A percentile compares a stretch with the other conserved stretches of the same genome.
These are phyloP conservation scores for Odontesthes bonariensis DNA, from an alignment of 2,113 vertebrate genomes.

Conservation along the genomic window DNA sequence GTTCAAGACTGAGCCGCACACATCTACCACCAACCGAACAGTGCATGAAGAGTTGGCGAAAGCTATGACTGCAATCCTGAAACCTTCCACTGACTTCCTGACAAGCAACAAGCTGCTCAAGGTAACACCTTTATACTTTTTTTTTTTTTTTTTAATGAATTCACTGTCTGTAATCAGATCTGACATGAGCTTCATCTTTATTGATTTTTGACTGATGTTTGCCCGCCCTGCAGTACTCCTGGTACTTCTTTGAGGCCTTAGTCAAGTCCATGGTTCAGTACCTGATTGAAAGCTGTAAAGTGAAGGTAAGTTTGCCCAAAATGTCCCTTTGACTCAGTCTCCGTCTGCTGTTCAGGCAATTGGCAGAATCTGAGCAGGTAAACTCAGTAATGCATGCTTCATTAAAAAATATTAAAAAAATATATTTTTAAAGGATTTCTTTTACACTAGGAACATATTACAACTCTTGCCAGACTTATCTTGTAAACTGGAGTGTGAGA, in stretches of 20 bases:
- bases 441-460: no score
- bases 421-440: no score
- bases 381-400: no score
- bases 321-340: conserved; percentile 13
- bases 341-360: no score
- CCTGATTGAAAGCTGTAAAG: conserved; percentile 93
- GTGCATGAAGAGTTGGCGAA: conserved; percentile 96
- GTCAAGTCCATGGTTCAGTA: conserved; percentile 99
- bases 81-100: conserved; percentile 97
- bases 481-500: neutral
- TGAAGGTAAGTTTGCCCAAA: conserved; percentile 84
- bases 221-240: conserved; percentile 90
- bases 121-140: conserved; percentile 77
- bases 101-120: conserved; percentile 98
- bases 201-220: conserved; percentile 44
- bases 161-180: conserved; percentile 3
- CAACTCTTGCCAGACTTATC: neutral
- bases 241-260: conserved; percentile 99
- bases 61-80: conserved; percentile 96
- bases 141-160: conserved; percentile 16
- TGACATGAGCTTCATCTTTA: neutral
- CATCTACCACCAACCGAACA: conserved; percentile 87
- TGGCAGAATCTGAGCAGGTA: no score
- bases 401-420: no score
- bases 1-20: conserved; percentile 91